Conservation (phyloP, 2,797 vertebrate species). For the Sparus aurata region DNA sequence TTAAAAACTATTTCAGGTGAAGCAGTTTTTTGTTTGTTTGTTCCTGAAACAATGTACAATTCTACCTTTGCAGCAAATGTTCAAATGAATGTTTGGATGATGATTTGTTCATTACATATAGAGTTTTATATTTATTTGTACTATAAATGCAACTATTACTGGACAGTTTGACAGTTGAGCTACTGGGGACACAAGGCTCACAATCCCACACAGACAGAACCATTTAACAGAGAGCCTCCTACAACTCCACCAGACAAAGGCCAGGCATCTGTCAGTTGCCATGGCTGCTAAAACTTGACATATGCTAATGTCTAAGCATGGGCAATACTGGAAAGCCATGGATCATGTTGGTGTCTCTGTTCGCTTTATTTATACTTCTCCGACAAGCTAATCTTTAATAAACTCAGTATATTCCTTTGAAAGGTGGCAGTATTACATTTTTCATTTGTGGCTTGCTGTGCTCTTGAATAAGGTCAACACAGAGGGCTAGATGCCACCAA, state of each 20-base stretch:
- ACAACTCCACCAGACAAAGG: constrained; percentile 11
- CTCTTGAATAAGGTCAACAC: constrained; percentile 73
- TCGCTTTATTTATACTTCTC: not conserved
- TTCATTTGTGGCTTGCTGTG: constrained; percentile 49
- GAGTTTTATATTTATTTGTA: not conserved
- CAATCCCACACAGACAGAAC: not conserved
- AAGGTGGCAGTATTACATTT: constrained; percentile 31
- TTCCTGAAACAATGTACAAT: not conserved
- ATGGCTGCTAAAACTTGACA: constrained; percentile 23
- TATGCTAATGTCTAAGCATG: constrained; percentile 1
- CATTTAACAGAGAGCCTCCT: not conserved
- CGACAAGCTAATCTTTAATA: constrained; percentile 21
- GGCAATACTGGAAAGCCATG: not conserved
- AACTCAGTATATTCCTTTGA: constrained; percentile 18
- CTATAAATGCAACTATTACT: not conserved
- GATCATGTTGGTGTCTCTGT: not conserved
- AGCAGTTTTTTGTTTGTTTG: too few species aligned
- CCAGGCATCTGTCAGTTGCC: constrained; percentile 17
- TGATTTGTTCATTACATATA: not conserved
- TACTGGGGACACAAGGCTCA: not conserved
- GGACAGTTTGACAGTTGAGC: not conserved
- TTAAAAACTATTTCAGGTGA: too few species aligned
- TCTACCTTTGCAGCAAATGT: not conserved
- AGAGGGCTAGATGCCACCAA: constrained; percentile 58
- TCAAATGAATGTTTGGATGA: too few species aligned